These are phyloP conservation scores for Planiliza haematocheilus DNA, from an alignment of 2,113 vertebrate genomes.

Conservation along the genomic window DNA sequence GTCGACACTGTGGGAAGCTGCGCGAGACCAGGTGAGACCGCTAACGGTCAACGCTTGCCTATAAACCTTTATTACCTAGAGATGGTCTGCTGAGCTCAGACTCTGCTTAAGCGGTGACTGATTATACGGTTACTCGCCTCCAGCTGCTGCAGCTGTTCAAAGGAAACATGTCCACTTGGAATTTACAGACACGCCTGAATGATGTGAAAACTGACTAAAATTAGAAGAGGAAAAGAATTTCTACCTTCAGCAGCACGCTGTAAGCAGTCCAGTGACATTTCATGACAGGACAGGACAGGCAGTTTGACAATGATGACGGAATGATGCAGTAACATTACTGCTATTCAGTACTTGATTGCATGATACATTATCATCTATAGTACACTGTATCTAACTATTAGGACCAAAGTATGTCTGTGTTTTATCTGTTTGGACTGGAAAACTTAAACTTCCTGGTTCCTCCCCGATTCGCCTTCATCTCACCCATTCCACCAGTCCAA, in stretches of 20 bases:
- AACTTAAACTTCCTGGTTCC: too few relatives aligned
- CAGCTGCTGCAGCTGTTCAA: neutral
- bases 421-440: too few relatives aligned
- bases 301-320: too few relatives aligned
- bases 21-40: neutral
- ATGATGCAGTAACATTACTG: too few relatives aligned
- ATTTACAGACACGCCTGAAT: neutral
- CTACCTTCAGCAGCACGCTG: neutral
- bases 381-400: too few relatives aligned
- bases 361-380: too few relatives aligned
- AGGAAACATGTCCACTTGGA: neutral
- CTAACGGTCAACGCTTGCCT: slow-evolving; percentile 18
- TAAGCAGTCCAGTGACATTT: neutral
- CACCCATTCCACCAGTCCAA: too few relatives aligned
- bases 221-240: neutral
- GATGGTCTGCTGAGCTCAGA: neutral
- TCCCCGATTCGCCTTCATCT: too few relatives aligned
- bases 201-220: neutral
- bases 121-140: neutral
- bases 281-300: neutral
- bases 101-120: neutral
- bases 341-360: too few relatives aligned
- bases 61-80: slow-evolving; percentile 35
- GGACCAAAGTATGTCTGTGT: too few relatives aligned
- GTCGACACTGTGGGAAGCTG: neutral